Conservation (phyloP, 2,888 invertebrate genomes). For the Hyposoter dolosus region DNA sequence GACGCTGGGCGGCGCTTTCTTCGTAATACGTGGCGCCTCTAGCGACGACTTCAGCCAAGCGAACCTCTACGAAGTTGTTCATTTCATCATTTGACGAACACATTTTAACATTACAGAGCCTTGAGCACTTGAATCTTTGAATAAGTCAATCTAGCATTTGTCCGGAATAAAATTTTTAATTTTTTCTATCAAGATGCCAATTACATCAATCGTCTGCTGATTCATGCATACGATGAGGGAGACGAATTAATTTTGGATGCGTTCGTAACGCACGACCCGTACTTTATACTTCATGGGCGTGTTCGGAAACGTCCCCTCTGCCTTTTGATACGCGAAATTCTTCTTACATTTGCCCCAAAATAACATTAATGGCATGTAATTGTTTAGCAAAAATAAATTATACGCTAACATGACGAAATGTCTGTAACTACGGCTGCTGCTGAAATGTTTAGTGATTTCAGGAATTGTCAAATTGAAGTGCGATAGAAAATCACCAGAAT, state of each 20-base stretch:
- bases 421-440: not conserved
- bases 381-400: not conserved
- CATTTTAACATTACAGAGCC: not conserved
- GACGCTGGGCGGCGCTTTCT: conserved; percentile 31
- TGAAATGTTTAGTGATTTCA: not conserved
- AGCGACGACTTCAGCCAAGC: not conserved
- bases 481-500: not conserved
- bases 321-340: not conserved
- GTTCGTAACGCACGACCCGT: not conserved
- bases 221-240: not conserved
- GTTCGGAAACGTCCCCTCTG: not conserved
- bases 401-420: not conserved
- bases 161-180: not conserved
- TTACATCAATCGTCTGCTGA: not conserved
- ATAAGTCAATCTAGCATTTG: not conserved
- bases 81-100: not conserved
- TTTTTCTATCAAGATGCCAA: not conserved
- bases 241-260: not conserved
- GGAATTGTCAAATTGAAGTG: not conserved
- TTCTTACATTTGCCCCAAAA: not conserved
- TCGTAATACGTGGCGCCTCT: conserved; percentile 64
- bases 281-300: not conserved
- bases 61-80: conserved; percentile 7
- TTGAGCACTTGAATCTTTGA: not conserved
- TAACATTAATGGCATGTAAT: not conserved